Evolutionary conservation across 1,140 invertebrate genomes (phyloP).

Genomic region (Eulimnadia texana): DNA sequence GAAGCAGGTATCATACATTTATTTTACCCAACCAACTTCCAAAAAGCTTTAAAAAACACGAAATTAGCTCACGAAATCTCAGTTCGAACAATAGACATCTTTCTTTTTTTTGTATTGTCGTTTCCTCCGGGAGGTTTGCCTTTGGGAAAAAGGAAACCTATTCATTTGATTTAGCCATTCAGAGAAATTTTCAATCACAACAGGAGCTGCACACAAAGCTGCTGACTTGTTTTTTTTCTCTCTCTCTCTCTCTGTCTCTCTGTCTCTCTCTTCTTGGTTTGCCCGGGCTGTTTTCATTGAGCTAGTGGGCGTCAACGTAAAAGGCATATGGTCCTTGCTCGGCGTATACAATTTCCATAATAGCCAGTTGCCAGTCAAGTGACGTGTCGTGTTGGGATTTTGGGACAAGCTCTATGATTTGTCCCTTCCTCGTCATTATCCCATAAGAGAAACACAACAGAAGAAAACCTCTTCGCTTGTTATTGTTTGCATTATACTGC

Average conservation of each 20-base stretch:
- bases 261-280: too few relatives aligned
- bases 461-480: too few relatives aligned
- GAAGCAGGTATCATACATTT: conserved; percentile 35
- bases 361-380: not conserved
- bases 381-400: not conserved
- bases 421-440: not conserved
- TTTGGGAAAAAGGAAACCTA: too few relatives aligned
- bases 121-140: too few relatives aligned
- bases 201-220: too few relatives aligned
- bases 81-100: not conserved
- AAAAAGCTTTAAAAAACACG: not conserved
- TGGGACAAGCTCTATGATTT: not conserved
- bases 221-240: too few relatives aligned
- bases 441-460: not conserved
- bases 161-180: too few relatives aligned
- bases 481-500: too few relatives aligned
- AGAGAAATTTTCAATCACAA: too few relatives aligned
- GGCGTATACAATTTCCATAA: not conserved
- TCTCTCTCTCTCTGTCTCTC: too few relatives aligned
- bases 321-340: not conserved
- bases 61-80: not conserved
- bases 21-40: not conserved
- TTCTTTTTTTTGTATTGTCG: not conserved
- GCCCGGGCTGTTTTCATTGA: not conserved
- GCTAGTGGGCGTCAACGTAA: not conserved